Conservation (phyloP, 2,113 vertebrate species). For the Microcebus tavaratra region DNA sequence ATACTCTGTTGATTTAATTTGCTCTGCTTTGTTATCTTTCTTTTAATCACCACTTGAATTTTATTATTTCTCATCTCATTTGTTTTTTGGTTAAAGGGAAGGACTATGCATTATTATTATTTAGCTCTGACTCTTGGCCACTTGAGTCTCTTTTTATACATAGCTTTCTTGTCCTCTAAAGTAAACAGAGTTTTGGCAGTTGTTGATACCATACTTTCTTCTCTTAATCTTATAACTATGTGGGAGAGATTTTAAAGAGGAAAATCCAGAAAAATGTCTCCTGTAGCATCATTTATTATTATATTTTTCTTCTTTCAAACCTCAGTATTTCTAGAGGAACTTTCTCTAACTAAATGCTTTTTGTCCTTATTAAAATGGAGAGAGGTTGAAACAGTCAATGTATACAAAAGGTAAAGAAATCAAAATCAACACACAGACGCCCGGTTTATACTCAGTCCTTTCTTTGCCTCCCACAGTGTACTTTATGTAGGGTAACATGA, state of each 20-base stretch:
- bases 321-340: not conserved
- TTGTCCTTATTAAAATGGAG: conserved; percentile 15
- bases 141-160: conserved; percentile 8
- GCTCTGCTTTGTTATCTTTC: conserved; percentile 17
- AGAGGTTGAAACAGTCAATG: not conserved
- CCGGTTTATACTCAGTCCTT: not conserved
- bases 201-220: not conserved
- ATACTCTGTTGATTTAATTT: conserved; percentile 36
- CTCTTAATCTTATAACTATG: not conserved
- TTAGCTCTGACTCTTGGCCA: not conserved
- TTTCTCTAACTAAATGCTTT: conserved; percentile 28
- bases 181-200: conserved; percentile 2
- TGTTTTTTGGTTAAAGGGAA: not conserved
- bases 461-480: not conserved
- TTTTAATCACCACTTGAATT: conserved; percentile 28
- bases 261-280: not conserved
- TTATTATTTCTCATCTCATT: not conserved
- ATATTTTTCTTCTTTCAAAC: conserved; percentile 44
- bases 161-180: not conserved
- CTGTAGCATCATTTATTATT: not conserved
- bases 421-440: not conserved
- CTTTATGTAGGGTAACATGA: not conserved
- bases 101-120: not conserved
- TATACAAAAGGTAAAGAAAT: not conserved
- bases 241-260: conserved; percentile 14